Evolutionary conservation across 2,888 invertebrate genomes (phyloP), one percentile per base, ranked within the genome.

Genomic region (Diarsia dahlii): DNA sequence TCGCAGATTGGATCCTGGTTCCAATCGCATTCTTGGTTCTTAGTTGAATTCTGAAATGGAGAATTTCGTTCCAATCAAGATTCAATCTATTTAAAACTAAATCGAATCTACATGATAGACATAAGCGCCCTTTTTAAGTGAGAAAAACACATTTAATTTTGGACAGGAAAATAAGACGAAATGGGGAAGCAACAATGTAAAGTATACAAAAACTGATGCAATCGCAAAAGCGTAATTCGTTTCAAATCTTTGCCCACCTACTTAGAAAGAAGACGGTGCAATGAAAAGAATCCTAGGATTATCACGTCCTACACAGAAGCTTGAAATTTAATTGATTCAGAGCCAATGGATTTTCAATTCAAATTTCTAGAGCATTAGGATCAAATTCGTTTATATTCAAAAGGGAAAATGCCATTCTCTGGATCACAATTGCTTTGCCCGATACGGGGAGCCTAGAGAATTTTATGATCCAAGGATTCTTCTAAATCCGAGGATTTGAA

Each of bases 311-410:
- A 84, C 58, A 74, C 68, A 69, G 73, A 71, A 78, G 74, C 82
- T 80, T 81, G 68, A 85, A 88, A 77, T 80, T 78, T 82, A 80
- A 89, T 89, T 84, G 84, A 87, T 87, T 86, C 74, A 48, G 6
- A 34, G 12, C 60, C 84, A 86, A 80, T 73, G 68, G 71, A 86
- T 80, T 82, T 76, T 80, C 78, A 84, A 84, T 88, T 87, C 80
- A 87, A 88, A 84, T 76, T 8, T 74, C 69, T 80, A 60, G 45
- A 71, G 81, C 71, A 78, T 78, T 78, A 77, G 84, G 81, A 80
- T 85, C 88, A 89, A 88, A 87, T 81, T 87, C 84, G 81, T 88
- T 87, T 86, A 83, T 84, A 87, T 85, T 74, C 58, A 77, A 71
- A 81, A 79, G 65, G 68, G 67, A 73, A 71, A 80, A 84, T 79